These are phyloP conservation scores for Anastrepha ludens DNA, from an alignment of 1,140 invertebrate genomes.

Conservation along the genomic window DNA sequence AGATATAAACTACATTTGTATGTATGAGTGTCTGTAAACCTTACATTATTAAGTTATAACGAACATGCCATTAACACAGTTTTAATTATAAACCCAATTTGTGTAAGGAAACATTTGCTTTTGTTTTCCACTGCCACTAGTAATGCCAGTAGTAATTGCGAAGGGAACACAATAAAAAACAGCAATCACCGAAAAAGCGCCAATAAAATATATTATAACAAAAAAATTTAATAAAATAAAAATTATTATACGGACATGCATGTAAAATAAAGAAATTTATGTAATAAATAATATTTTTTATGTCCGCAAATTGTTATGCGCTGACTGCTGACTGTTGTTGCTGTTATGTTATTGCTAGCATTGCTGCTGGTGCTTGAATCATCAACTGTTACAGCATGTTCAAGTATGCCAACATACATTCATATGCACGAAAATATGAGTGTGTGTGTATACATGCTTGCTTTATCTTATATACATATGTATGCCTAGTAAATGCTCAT, in stretches of 20 bases:
- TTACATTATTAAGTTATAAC: conserved; percentile 16
- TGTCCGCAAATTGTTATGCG: background rate
- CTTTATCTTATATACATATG: no score
- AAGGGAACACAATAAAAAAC: background rate
- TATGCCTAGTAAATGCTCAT: background rate
- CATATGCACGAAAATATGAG: background rate
- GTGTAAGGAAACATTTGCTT: background rate
- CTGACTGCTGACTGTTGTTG: background rate
- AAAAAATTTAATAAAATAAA: background rate
- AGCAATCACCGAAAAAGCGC: conserved; percentile 21
- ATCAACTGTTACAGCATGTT: conserved; percentile 16
- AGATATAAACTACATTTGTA: background rate
- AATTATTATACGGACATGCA: background rate
- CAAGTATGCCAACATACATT: background rate
- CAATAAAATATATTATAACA: conserved; percentile 8
- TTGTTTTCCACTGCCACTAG: background rate
- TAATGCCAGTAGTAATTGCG: background rate
- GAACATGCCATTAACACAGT: conserved; percentile 51
- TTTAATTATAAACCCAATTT: conserved; percentile 51
- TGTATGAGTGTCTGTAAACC: background rate
- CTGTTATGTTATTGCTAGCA: background rate
- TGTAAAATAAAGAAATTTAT: conserved; percentile 31
- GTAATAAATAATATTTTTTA: conserved; percentile 26
- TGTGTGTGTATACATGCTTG: no score
- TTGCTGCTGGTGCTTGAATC: conserved; percentile 6